Evolutionary conservation across 1,140 invertebrate species (phyloP), one percentile per base, ranked within the genome.

Genomic region (Homarus americanus): DNA sequence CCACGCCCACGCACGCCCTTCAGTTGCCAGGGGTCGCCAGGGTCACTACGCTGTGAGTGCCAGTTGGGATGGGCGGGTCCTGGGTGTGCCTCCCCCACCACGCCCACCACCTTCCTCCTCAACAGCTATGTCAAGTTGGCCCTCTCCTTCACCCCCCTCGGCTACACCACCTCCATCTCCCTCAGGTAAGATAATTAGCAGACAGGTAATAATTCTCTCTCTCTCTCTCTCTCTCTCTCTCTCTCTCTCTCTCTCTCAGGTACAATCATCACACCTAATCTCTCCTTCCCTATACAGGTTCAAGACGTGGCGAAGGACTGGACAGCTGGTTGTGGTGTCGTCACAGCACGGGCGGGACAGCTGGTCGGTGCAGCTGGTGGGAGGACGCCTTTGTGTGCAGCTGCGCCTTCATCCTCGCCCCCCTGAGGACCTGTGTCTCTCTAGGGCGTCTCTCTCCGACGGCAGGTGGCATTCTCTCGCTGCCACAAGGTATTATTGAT

Each of bases 111-210:
- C 79, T 82, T 82, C 28, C 17, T 82, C 12, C 79, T 38, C 53
- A 82, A 82, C 79, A 82, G 79, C 38, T 82, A 82, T 32, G 49
- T 82, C 49, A 82, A 82, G 79, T 53, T 82, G 79, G 79, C 79
- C 32, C 79, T 84, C 34, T 73, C 58, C 66, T 73, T 84, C 38
- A 69, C 82, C 9, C 82, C 82, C 20, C 82, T 84, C 28, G 58
- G 28, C 82, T 84, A 84, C 82, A 73, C 63, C 28, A 84, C 82
- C 7, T 72, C 82, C 82, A 49, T 84, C 82, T 69, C 36, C n/a
- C 82, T 84, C 82, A 84, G 82, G 82, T 72, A 72, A 28, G 82
- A 17, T 15, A 38, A 32, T n/a, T n/a, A n/a, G n/a, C n/a, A n/a
- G n/a, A n/a, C n/a, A n/a, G n/a, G 79, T 34, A 24, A 24, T 5